phyloP scores from a whole-genome alignment of 2,797 vertebrate genomes.

The Anisognathus igniventris region DNA sequence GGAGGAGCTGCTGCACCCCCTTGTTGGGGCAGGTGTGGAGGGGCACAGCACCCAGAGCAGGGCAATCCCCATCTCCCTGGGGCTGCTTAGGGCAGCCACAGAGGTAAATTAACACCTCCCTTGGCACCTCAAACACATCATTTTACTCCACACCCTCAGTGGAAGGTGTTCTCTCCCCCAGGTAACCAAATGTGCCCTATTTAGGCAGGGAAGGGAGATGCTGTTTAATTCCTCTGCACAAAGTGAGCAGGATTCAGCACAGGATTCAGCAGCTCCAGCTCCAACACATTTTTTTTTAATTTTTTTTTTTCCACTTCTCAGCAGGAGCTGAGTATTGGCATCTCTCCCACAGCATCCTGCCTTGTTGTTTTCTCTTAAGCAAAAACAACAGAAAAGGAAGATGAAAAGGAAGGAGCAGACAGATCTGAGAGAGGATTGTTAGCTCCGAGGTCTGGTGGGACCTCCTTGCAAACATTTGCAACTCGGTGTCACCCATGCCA shows the following conservation, averaged over 20 bases:
- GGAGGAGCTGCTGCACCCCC: background rate
- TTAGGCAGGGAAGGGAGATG: background rate
- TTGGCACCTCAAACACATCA: background rate
- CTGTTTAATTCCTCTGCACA: constrained; percentile 24
- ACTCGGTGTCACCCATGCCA: background rate
- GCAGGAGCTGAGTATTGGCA: constrained; percentile 55
- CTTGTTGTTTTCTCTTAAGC: constrained; percentile 51
- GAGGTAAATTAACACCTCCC: background rate
- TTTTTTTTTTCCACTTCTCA: constrained; percentile 21
- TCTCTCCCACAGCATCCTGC: constrained; percentile 57
- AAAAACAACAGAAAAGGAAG: constrained; percentile 47
- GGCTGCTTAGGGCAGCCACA: background rate
- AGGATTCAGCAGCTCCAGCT: constrained; percentile 42
- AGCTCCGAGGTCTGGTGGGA: constrained; percentile 30
- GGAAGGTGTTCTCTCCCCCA: background rate
- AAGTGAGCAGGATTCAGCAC: constrained; percentile 34
- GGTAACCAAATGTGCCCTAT: background rate
- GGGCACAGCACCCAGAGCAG: background rate
- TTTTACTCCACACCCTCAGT: background rate
- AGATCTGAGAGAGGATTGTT: constrained; percentile 37
- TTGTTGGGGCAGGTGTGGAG: background rate
- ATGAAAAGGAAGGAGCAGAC: constrained; percentile 54
- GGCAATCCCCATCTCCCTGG: background rate
- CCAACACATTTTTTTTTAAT: background rate
- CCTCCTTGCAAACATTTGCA: constrained; percentile 1